These are phyloP conservation scores for Haemorhous mexicanus DNA, from an alignment of 2,113 vertebrate species.

Conservation along the genomic window DNA sequence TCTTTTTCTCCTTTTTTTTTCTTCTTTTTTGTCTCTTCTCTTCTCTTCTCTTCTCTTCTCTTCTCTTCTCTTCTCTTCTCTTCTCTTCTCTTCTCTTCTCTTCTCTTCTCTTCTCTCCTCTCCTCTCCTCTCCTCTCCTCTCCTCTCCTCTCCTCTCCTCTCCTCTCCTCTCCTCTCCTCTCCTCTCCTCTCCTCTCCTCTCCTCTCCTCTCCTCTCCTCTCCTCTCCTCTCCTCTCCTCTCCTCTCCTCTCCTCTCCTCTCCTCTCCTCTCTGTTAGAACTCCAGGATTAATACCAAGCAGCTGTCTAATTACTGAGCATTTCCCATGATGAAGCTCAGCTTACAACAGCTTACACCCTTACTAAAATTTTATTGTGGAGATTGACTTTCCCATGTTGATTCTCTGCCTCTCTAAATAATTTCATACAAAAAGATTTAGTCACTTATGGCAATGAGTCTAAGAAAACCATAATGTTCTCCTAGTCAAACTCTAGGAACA, in stretches of 20 bases:
- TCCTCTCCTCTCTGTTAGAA: not conserved
- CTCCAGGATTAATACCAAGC: not conserved
- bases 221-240: too few relatives aligned
- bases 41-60: too few relatives aligned
- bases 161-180: fast-evolving
- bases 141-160: too few relatives aligned
- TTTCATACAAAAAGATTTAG: not conserved
- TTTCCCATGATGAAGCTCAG: not conserved
- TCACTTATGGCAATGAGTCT: not conserved
- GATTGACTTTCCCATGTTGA: not conserved
- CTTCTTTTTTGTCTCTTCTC: fast-evolving
- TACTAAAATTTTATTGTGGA: not conserved
- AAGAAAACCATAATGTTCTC: not conserved
- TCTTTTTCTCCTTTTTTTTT: too few relatives aligned
- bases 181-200: too few relatives aligned
- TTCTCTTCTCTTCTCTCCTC: fast-evolving
- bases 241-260: fast-evolving
- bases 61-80: fast-evolving
- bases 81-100: fast-evolving
- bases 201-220: fast-evolving
- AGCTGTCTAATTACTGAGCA: not conserved
- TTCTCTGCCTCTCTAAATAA: not conserved
- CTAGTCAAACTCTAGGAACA: not conserved
- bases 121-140: fast-evolving
- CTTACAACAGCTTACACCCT: not conserved